These are phyloP conservation scores for Pseudoatta argentina DNA, from an alignment of 1,140 invertebrate species.

Conservation along the genomic window DNA sequence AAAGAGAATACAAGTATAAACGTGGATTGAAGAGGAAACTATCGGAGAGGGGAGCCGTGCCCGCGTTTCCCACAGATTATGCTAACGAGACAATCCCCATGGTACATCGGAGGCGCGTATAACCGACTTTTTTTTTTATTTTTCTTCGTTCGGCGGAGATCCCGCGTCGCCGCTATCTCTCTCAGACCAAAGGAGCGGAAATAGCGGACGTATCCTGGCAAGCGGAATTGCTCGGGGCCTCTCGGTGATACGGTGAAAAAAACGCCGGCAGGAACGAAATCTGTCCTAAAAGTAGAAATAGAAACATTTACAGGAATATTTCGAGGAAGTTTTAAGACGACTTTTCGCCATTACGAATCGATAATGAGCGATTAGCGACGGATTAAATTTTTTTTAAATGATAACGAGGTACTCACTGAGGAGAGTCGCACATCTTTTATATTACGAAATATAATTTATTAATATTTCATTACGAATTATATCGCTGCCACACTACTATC, in stretches of 20 bases:
- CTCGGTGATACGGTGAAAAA: conserved; percentile 10
- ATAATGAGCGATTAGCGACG: conserved; percentile 3
- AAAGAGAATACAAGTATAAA: conserved; percentile 49
- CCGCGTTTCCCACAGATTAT: conserved; percentile 78
- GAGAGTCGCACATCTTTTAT: background rate
- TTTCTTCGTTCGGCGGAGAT: conserved; percentile 65
- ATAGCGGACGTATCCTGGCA: conserved; percentile 7
- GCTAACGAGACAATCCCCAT: conserved; percentile 80
- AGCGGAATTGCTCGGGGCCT: conserved; percentile 13
- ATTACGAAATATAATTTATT: background rate
- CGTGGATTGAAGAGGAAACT: conserved; percentile 60
- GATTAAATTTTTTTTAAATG: background rate
- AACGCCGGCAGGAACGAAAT: background rate
- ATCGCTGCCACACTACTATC: no score
- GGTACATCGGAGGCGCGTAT: conserved; percentile 64
- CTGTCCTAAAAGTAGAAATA: conserved; percentile 14
- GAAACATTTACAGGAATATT: conserved; percentile 4
- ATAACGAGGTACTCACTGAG: no score
- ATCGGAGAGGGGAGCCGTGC: conserved; percentile 69
- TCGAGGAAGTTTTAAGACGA: background rate
- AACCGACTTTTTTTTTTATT: conserved; percentile 71
- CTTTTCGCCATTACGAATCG: background rate
- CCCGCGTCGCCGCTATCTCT: conserved; percentile 59
- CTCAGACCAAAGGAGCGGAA: conserved; percentile 7
- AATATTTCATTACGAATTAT: background rate